phyloP scores from a whole-genome alignment of 1,140 invertebrate genomes.

The Drosophila nannoptera region DNA sequence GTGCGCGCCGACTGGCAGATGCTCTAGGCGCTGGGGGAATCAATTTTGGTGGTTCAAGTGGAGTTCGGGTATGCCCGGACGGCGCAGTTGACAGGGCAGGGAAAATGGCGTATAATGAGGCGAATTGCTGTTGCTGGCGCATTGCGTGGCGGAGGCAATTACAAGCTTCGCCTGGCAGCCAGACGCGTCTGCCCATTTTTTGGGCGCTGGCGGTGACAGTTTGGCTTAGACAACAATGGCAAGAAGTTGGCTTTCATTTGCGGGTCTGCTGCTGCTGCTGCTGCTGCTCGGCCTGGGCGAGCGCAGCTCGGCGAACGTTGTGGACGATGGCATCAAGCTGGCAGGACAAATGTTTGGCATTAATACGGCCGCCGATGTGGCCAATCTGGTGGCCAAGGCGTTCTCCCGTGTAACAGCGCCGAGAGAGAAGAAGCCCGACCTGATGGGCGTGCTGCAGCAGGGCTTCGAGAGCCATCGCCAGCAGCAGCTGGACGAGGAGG shows the following conservation, averaged over 20 bases:
- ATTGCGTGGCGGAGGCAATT: constrained; percentile 57
- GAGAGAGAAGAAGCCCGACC: constrained; percentile 37
- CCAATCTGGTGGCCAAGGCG: constrained; percentile 80
- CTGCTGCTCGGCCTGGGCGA: constrained; percentile 39
- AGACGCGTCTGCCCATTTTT: constrained; percentile 22
- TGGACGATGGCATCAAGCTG: constrained; percentile 83
- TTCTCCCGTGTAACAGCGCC: constrained; percentile 65
- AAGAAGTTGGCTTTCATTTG: constrained; percentile 47
- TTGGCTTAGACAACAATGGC: constrained; percentile 44
- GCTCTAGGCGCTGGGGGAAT: background rate
- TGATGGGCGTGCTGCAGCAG: constrained; percentile 57
- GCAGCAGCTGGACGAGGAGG: background rate
- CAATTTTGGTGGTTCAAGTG: too few relatives aligned
- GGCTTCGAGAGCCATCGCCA: constrained; percentile 32
- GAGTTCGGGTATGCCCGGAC: too few relatives aligned
- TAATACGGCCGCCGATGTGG: constrained; percentile 80
- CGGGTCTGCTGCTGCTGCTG: constrained; percentile 37
- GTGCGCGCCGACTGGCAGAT: background rate
- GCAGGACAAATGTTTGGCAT: constrained; percentile 83
- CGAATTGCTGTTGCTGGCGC: constrained; percentile 52
- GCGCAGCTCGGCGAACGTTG: constrained; percentile 78
- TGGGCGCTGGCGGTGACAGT: constrained; percentile 45
- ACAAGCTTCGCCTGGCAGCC: constrained; percentile 52
- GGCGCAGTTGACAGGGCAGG: background rate
- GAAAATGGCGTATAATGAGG: constrained; percentile 5